These are phyloP conservation scores for Nemopilema nomurai DNA, from an alignment of 30 jellyfish, hydroid and myxozoan genomes.

Conservation along the genomic window DNA sequence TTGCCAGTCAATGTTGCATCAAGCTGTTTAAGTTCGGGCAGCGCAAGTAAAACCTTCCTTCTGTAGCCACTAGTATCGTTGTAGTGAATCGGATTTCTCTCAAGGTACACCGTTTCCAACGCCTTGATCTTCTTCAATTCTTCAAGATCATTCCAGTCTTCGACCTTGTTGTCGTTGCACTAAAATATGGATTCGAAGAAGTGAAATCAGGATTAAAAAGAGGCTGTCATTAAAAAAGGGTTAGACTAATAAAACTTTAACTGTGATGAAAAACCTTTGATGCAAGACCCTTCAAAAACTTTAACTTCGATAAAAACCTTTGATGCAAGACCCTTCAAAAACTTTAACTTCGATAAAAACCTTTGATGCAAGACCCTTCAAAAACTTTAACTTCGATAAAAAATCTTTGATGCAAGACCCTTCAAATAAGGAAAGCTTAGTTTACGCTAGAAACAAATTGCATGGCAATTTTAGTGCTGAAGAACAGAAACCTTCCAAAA, in stretches of 20 bases:
- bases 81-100: slow-evolving; percentile 82
- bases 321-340: too few relatives aligned
- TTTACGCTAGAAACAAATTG: too few relatives aligned
- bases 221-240: not conserved
- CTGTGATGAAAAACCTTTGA: too few relatives aligned
- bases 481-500: too few relatives aligned
- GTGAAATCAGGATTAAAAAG: not conserved
- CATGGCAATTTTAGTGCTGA: too few relatives aligned
- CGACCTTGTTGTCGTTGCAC: slow-evolving; percentile 90
- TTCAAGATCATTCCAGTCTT: slow-evolving; percentile 65
- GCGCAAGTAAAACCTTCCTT: slow-evolving; percentile 69
- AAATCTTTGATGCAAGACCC: too few relatives aligned
- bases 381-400: too few relatives aligned
- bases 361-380: too few relatives aligned
- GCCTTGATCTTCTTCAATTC: slow-evolving; percentile 41
- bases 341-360: too few relatives aligned
- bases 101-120: slow-evolving; percentile 86
- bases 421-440: too few relatives aligned
- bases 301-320: too few relatives aligned
- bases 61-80: slow-evolving; percentile 74
- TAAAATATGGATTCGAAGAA: not conserved
- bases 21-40: slow-evolving; percentile 80
- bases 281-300: too few relatives aligned
- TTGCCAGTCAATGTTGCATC: slow-evolving; percentile 78
- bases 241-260: not conserved